Conservation (phyloP, 2,113 vertebrate genomes). For the Bubalus kerabau region DNA sequence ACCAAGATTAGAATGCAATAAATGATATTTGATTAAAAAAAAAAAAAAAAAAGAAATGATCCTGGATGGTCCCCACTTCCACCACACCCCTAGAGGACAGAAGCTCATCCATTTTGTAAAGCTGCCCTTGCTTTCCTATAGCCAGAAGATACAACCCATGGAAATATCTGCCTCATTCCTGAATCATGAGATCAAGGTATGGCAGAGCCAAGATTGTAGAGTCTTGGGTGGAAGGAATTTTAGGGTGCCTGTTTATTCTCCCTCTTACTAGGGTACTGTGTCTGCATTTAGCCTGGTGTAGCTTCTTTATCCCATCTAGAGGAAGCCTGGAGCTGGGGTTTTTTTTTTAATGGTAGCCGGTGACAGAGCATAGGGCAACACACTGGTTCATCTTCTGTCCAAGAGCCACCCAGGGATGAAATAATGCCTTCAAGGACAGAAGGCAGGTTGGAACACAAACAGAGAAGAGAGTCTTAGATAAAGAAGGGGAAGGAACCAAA, state of each 20-base stretch:
- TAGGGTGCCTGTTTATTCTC: not conserved
- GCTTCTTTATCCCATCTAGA: not conserved
- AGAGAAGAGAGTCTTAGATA: not conserved
- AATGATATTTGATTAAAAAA: not conserved
- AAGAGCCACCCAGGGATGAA: not conserved
- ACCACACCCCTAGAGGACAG: not conserved
- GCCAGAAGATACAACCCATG: not conserved
- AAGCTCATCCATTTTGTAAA: constrained; percentile 15
- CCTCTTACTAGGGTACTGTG: not conserved
- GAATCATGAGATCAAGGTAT: not conserved
- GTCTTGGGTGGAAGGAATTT: not conserved
- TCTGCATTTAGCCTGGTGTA: not conserved
- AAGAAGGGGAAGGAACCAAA: not conserved
- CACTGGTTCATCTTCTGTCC: not conserved
- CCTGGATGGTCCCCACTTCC: not conserved
- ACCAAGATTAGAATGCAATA: not conserved
- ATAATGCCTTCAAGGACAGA: not conserved
- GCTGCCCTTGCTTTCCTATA: not conserved
- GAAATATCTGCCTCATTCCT: not conserved
- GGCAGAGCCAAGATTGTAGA: not conserved
- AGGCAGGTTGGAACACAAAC: not conserved
- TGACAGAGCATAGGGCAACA: not conserved
- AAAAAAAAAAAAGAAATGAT: no score
- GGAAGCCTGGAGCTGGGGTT: not conserved
- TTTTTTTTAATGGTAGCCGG: not conserved